Evolutionary conservation across 2,888 invertebrate species (phyloP).

Genomic region (Tipula vernalis): DNA sequence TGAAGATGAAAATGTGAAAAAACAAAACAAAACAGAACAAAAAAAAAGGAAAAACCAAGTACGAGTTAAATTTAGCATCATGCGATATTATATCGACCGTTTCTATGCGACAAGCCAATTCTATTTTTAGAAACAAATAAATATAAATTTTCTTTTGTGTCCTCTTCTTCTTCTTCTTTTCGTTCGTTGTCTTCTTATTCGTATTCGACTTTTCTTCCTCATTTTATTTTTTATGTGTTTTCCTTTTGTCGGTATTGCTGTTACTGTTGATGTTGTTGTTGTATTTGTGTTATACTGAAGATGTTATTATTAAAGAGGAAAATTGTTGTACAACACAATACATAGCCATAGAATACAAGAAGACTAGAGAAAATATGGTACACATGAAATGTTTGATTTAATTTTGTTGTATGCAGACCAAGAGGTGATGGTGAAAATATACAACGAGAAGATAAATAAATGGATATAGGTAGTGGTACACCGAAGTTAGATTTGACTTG

Average conservation of each 20-base stretch:
- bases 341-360: background rate
- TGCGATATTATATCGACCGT: constrained; percentile 21
- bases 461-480: too few relatives aligned
- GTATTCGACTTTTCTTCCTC: background rate
- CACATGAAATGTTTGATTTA: background rate
- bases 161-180: background rate
- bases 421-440: background rate
- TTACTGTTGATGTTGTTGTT: background rate
- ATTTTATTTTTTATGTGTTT: background rate
- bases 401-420: background rate
- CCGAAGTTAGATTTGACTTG: too few relatives aligned
- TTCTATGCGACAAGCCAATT: constrained; percentile 21
- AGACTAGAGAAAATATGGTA: background rate
- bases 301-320: background rate
- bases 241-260: background rate
- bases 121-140: constrained; percentile 20
- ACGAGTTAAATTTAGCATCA: constrained; percentile 16
- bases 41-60: background rate
- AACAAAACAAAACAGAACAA: background rate
- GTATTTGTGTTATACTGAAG: background rate
- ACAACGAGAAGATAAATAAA: background rate
- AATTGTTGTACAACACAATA: background rate
- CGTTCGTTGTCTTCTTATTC: background rate
- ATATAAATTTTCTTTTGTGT: constrained; percentile 13
- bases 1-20: too few relatives aligned